Conservation (phyloP, 2,113 vertebrate species). For the Myiagra hebetior region DNA sequence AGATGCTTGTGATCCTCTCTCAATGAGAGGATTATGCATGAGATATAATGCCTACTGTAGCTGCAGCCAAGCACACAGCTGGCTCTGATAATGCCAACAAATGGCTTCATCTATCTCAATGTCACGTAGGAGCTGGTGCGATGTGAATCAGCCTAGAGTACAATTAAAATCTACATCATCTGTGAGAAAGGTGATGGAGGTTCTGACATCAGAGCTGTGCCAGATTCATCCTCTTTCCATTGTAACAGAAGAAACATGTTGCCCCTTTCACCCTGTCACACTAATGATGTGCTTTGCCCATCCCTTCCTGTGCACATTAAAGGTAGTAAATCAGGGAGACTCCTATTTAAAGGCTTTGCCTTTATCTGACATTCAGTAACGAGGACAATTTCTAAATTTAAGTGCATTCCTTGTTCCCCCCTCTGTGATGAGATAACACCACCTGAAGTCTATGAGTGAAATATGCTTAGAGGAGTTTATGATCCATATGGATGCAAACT, state of each 20-base stretch:
- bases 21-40: constrained; percentile 80
- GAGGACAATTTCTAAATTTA: constrained; percentile 66
- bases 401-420: constrained; percentile 38
- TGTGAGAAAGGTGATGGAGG: constrained; percentile 80
- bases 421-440: constrained; percentile 58
- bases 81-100: constrained; percentile 87
- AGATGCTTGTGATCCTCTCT: constrained; percentile 75
- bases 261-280: constrained; percentile 73
- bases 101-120: constrained; percentile 87
- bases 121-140: constrained; percentile 79
- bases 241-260: constrained; percentile 70
- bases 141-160: constrained; percentile 71
- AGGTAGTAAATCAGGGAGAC: constrained; percentile 73
- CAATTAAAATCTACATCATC: constrained; percentile 84
- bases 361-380: constrained; percentile 74
- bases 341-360: constrained; percentile 69
- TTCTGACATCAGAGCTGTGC: constrained; percentile 78
- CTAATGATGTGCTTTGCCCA: constrained; percentile 70
- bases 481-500: constrained; percentile 58
- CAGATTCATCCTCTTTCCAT: constrained; percentile 71
- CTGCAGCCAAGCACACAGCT: constrained; percentile 85
- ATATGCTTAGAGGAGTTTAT: constrained; percentile 67
- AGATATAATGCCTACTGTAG: constrained; percentile 84
- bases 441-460: constrained; percentile 51
- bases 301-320: constrained; percentile 64